Evolutionary conservation across 2,888 invertebrate genomes (phyloP), one percentile per base, ranked within the genome.

Genomic region (Ganaspis brasiliensis): DNA sequence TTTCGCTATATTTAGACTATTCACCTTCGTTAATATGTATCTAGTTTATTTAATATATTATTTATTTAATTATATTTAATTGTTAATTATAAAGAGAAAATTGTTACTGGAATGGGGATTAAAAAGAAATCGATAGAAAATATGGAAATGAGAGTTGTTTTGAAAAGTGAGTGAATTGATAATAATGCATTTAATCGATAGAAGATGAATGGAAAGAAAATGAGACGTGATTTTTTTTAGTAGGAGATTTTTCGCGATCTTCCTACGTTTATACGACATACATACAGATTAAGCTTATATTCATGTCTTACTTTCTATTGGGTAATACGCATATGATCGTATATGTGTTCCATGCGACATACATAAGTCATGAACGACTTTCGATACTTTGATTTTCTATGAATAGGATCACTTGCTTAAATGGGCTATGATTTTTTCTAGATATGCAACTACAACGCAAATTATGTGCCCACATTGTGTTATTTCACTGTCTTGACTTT

Each of bases 331-430:
- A 79, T 76, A 79, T 76, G 83, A 83, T 83, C 81, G 83, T 83
- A 80, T 83, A 77, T 83, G 86, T 73, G 59, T 74, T 74, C 63
- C 74, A 74, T 81, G 78, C 76, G 84, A 76, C 80, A 82, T 85
- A 87, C 87, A 86, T 87, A 86, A 87, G 83, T 82, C 81, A 87
- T 86, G 86, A 86, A 84, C 83, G 79, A 84, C 87, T 87, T 87
- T 87, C 87, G 82, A 83, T 84, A 79, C 59, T 81, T 82, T 72
- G 79, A 78, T 82, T 79, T 80, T 73, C 77, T 81, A 81, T 75
- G 77, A 82, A 79, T 81, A 74, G 73, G 75, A 63, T 40, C 63
- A 40, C 14, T 40, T 12, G 40, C 16, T 37, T 5, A 37, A 40
- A 63, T 37, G 14, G 52, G 8, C n/a, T 59, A 31, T 31, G 16